phyloP scores from a whole-genome alignment of 2,797 vertebrate genomes.

The Rhinogobio ventralis region DNA sequence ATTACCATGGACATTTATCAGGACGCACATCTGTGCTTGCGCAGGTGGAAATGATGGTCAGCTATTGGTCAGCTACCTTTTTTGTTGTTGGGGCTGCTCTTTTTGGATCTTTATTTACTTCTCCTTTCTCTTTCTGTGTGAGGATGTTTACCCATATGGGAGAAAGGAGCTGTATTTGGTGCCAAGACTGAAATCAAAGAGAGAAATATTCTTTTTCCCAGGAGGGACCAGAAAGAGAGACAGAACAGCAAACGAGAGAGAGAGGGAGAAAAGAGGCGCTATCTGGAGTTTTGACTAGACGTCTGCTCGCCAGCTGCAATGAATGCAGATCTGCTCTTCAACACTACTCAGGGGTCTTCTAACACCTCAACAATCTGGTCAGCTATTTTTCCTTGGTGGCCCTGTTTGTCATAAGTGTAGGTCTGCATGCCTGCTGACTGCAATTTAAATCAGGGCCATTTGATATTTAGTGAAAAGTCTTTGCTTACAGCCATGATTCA shows the following conservation, averaged over 20 bases:
- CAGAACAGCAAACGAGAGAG: conserved; percentile 29
- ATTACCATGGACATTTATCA: conserved; percentile 63
- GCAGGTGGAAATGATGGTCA: conserved; percentile 28
- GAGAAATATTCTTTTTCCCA: conserved; percentile 59
- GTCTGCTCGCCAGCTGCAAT: conserved; percentile 63
- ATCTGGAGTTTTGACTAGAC: conserved; percentile 43
- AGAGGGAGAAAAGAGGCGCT: conserved; percentile 30
- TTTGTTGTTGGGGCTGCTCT: conserved; percentile 13
- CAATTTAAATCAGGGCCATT: conserved; percentile 13
- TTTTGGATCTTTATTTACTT: conserved; percentile 15
- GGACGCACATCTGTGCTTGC: conserved; percentile 53
- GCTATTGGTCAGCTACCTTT: conserved; percentile 34
- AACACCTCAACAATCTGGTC: conserved; percentile 45
- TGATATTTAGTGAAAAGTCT: conserved; percentile 35
- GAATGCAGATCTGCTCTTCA: conserved; percentile 40
- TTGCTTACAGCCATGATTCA: conserved; percentile 38
- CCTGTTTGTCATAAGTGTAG: conserved; percentile 30
- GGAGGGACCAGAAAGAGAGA: conserved; percentile 48
- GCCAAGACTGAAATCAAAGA: conserved; percentile 64
- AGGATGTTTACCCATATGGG: conserved; percentile 55
- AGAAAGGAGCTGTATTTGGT: conserved; percentile 57
- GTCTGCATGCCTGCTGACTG: background rate
- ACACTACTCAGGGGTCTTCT: conserved; percentile 32
- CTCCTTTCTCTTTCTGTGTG: conserved; percentile 31
- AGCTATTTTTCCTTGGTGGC: conserved; percentile 33